Conservation (phyloP, 2,888 invertebrate species). For the Oscheius sp. region DNA sequence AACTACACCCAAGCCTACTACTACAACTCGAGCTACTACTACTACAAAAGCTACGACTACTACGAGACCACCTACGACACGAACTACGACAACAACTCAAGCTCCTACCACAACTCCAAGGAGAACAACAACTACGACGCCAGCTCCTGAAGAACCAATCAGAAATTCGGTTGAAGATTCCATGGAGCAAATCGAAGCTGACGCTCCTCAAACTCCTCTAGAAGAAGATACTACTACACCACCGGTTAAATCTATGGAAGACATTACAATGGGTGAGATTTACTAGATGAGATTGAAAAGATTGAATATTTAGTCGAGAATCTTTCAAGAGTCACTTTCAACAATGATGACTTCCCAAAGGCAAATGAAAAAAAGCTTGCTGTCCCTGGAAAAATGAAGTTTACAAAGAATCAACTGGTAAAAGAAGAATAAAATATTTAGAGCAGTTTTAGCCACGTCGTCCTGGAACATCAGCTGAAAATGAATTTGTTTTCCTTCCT, state of each 20-base stretch:
- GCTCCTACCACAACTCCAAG: slow-evolving; percentile 21
- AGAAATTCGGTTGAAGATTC: slow-evolving; percentile 14
- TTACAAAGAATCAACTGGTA: slow-evolving; percentile 53
- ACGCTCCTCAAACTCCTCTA: background rate
- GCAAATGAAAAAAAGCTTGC: slow-evolving; percentile 34
- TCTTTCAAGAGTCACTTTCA: slow-evolving; percentile 31
- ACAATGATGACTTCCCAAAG: slow-evolving; percentile 38
- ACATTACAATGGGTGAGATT: slow-evolving; percentile 23
- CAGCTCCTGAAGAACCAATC: slow-evolving; percentile 30
- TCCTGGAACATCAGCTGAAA: slow-evolving; percentile 4
- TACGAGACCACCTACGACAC: slow-evolving; percentile 25
- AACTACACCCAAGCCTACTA: background rate
- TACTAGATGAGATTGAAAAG: background rate
- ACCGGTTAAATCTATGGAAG: slow-evolving; percentile 7
- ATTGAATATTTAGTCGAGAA: background rate
- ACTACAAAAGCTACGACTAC: slow-evolving; percentile 22
- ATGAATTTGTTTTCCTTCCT: slow-evolving; percentile 39
- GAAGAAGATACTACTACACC: slow-evolving; percentile 3
- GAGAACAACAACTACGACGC: slow-evolving; percentile 13
- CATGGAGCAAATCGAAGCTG: slow-evolving; percentile 1
- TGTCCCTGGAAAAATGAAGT: slow-evolving; percentile 35
- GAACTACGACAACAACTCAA: slow-evolving; percentile 25
- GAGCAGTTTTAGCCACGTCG: slow-evolving; percentile 19
- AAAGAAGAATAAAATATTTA: background rate
- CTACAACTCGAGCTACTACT: slow-evolving; percentile 13